Percentiles rank a stretch among this genome's conserved stretches.
Evolutionary conservation across 2,113 vertebrate species (phyloP).

Genomic region (Corythornis cristatus): DNA sequence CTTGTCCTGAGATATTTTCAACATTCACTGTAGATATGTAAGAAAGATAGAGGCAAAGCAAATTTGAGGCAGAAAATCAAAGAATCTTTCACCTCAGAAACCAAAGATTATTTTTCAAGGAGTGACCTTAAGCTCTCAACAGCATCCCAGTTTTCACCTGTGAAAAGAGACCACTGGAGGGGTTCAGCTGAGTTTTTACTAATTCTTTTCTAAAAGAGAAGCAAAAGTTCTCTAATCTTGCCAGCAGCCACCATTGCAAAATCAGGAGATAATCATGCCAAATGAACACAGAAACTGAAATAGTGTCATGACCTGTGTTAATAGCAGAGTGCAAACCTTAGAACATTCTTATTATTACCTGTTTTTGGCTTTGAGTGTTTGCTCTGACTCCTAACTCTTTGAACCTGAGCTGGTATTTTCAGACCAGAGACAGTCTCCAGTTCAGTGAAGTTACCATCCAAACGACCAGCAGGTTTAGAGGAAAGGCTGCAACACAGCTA

Average conservation of each 20-base stretch:
- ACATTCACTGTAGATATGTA: background rate
- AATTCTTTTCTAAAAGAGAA: background rate
- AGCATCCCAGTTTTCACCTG: background rate
- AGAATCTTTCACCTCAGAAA: background rate
- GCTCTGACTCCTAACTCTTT: background rate
- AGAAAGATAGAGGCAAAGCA: background rate
- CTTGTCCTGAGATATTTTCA: constrained; percentile 20
- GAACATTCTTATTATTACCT: background rate
- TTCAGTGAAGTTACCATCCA: background rate
- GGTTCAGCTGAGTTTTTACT: background rate
- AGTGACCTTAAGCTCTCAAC: background rate
- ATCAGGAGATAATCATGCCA: background rate
- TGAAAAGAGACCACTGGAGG: background rate
- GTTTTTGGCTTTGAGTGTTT: background rate
- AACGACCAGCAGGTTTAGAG: background rate
- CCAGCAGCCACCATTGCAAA: background rate
- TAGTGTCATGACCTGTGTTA: background rate
- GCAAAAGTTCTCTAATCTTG: background rate
- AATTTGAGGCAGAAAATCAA: constrained; percentile 20
- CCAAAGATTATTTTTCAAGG: background rate
- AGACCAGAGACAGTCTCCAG: background rate
- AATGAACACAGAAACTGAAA: background rate
- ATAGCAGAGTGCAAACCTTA: background rate
- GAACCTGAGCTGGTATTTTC: background rate
- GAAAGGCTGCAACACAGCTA: background rate